Percentiles rank a stretch among this genome's conserved stretches.
Conservation (phyloP, 2,888 invertebrate genomes). For the Xiphydria camelus region DNA sequence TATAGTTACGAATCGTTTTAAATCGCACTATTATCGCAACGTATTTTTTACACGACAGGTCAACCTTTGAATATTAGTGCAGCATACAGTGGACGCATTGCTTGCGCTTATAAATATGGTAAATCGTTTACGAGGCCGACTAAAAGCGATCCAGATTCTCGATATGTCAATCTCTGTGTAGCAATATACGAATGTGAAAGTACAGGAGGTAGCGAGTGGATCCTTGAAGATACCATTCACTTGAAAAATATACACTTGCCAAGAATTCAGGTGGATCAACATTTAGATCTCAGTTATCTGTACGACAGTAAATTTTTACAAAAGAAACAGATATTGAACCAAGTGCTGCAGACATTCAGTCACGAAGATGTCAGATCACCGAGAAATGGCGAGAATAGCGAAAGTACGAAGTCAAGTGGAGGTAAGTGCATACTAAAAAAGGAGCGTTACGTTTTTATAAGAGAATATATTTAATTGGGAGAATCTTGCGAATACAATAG, state of each 20-base stretch:
- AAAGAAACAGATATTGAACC: conserved; percentile 80
- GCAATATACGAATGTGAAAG: conserved; percentile 99
- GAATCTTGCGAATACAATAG: too few species aligned
- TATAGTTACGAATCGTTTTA: not conserved
- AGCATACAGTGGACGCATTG: conserved; percentile 96
- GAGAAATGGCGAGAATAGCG: conserved; percentile 63
- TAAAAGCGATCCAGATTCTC: conserved; percentile 73
- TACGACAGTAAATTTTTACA: conserved; percentile 79
- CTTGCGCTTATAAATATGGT: conserved; percentile 95
- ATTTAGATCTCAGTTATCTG: conserved; percentile 80
- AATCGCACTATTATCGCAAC: too few species aligned
- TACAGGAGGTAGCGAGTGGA: conserved; percentile 93
- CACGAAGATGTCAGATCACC: conserved; percentile 72
- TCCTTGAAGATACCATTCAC: conserved; percentile 93
- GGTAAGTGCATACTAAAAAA: too few species aligned
- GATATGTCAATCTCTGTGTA: conserved; percentile 88
- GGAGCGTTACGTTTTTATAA: not conserved
- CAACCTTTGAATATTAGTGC: conserved; percentile 92
- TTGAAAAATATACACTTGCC: conserved; percentile 89
- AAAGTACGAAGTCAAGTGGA: conserved; percentile 58
- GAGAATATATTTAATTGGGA: not conserved
- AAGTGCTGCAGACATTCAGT: conserved; percentile 80
- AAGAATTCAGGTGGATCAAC: conserved; percentile 77
- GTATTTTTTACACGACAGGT: too few species aligned
- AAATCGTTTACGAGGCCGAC: conserved; percentile 84